Base-by-base conservation (phyloP, 2,888 invertebrate genomes). In the Sphaerophoria rueppellii region DNA sequence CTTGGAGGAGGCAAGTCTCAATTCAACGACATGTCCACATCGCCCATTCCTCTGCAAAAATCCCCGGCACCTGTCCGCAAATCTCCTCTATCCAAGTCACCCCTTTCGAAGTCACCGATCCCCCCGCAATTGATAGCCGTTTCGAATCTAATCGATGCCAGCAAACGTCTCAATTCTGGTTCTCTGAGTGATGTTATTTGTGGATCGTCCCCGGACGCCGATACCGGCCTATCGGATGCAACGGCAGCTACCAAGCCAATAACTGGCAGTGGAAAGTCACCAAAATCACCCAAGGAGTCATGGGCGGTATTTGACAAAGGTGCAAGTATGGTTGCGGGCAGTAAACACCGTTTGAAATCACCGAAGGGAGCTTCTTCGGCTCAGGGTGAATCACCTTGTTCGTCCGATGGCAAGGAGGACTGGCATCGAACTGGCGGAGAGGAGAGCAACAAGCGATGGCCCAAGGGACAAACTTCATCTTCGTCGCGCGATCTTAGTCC, bases 401-500 rank as follows among this genome's bases (percentile, higher is more conserved):
- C 96, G 0, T 95, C 96, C 0, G 96, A 96, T 92, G 95, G 95
- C 0, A 94, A 94, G 70, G 94, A 95, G 46, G 93, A 93, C 12
- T 93, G 93, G 93, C 91, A 91, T 79, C 91, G 91, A 11, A 69
- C 79, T 14, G 89, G 88, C 6, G 83, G 76, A 11, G 87, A 86
- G 35, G 86, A 87, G 1, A 87, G 82, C 11, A 89, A 89, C 0
- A 93, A 92, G 67, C 89, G 94, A 87, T 92, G 93, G 93, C 93
- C 89, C 88, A 93, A 93, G 91, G 94, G 93, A 16, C 95, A 95
- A 90, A 94, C 95, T 0, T 95, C 95, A 0, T 95, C 95, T 0
- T 95, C 95, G 6, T 95, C 95, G 0, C 93, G 96, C 0, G 96
- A 96, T 89, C 94, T 95, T 32, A 95, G 96, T 60, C 95, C 96